These are phyloP conservation scores for Notechis scutatus DNA, from an alignment of 2,113 vertebrate species.

Conservation along the genomic window DNA sequence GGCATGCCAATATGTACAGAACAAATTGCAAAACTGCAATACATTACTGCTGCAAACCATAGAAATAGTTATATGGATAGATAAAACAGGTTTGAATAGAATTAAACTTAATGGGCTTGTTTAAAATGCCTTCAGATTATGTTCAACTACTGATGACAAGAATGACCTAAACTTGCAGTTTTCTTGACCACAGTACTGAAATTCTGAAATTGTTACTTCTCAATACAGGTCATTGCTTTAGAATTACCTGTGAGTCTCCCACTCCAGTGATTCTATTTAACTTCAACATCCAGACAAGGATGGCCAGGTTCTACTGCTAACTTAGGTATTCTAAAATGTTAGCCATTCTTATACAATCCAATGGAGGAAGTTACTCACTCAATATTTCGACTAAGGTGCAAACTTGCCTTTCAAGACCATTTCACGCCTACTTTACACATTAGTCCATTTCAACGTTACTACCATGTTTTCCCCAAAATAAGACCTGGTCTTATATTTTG, in stretches of 20 bases:
- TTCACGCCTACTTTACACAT: slow-evolving; percentile 22
- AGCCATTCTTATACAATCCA: background rate
- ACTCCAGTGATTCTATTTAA: background rate
- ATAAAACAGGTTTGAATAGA: background rate
- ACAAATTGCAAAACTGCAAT: background rate
- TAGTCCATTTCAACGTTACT: background rate
- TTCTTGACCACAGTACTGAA: background rate
- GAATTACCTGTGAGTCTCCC: background rate
- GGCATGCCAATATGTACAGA: background rate
- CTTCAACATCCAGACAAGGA: background rate
- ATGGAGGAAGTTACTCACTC: slow-evolving; percentile 5
- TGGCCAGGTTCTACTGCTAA: background rate
- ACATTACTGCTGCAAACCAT: background rate
- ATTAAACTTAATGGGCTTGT: background rate
- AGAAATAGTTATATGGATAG: background rate
- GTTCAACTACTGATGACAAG: background rate
- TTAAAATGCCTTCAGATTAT: background rate
- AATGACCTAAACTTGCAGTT: background rate
- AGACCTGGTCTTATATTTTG: no score
- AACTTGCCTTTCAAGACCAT: background rate
- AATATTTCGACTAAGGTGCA: background rate
- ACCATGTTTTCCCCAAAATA: no score
- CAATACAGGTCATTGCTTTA: background rate
- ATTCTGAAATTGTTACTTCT: background rate
- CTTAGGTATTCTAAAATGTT: background rate